Percentiles rank a stretch among this genome's conserved stretches.
These are phyloP conservation scores for Cuniculus paca DNA, from an alignment of 2,797 vertebrate genomes.

Conservation along the genomic window DNA sequence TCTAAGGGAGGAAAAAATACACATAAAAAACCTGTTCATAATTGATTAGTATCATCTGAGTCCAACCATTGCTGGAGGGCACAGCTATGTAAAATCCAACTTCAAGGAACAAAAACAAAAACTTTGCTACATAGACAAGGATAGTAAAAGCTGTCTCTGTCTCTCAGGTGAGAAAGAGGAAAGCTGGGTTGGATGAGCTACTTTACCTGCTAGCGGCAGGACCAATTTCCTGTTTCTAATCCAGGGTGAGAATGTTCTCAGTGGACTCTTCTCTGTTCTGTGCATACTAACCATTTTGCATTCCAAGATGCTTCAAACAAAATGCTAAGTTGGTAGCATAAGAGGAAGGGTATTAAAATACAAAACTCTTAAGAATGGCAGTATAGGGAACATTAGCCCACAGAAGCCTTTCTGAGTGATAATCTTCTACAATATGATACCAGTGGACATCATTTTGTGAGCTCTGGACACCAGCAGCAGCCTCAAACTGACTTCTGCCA, in stretches of 20 bases:
- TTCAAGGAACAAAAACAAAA: constrained; percentile 47
- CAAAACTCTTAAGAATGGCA: constrained; percentile 20
- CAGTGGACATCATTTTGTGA: not conserved
- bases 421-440: not conserved
- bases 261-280: not conserved
- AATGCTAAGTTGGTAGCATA: not conserved
- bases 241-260: not conserved
- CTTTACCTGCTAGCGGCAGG: not conserved
- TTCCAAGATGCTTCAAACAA: constrained; percentile 26
- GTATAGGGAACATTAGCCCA: not conserved
- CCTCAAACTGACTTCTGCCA: not conserved
- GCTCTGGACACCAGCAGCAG: not conserved
- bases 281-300: not conserved
- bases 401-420: not conserved
- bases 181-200: not conserved
- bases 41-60: constrained; percentile 14
- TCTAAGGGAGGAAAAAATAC: not conserved
- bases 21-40: not conserved
- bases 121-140: not conserved
- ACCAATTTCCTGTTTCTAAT: constrained; percentile 2
- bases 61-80: not conserved
- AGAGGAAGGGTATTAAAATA: constrained; percentile 32
- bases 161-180: not conserved
- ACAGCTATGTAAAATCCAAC: constrained; percentile 8
- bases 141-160: not conserved